phyloP scores from a whole-genome alignment of 2,888 invertebrate genomes.

The Drosophila mimica region DNA sequence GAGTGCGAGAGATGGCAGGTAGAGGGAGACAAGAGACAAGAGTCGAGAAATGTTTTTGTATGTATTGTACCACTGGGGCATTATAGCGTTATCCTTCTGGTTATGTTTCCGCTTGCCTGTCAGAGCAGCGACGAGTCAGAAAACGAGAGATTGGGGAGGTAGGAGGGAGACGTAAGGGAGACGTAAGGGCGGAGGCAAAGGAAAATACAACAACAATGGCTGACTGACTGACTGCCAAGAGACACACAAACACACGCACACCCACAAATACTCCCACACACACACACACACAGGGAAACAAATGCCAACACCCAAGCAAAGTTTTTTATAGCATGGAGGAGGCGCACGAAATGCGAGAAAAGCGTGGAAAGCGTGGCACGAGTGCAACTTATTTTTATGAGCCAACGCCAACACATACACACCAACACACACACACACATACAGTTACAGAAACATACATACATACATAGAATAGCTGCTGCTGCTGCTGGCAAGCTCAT shows the following conservation, averaged over 20 bases:
- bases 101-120: slow-evolving; percentile 84
- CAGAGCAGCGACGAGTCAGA: slow-evolving; percentile 40
- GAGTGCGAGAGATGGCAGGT: background rate
- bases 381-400: slow-evolving; percentile 82
- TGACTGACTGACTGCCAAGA: slow-evolving; percentile 80
- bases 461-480: slow-evolving; percentile 27
- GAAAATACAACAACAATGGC: slow-evolving; percentile 72
- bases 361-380: slow-evolving; percentile 73
- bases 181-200: background rate
- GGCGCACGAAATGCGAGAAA: slow-evolving; percentile 48
- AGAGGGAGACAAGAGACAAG: slow-evolving; percentile 32
- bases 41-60: slow-evolving; percentile 74
- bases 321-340: slow-evolving; percentile 62
- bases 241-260: slow-evolving; percentile 45
- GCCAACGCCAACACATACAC: slow-evolving; percentile 56
- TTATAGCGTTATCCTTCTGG: slow-evolving; percentile 85
- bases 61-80: slow-evolving; percentile 83
- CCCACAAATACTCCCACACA: slow-evolving; percentile 20
- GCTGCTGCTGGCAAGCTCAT: slow-evolving; percentile 77
- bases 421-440: slow-evolving; percentile 29
- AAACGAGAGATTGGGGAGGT: slow-evolving; percentile 10
- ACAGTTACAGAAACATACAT: slow-evolving; percentile 24
- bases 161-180: slow-evolving; percentile 8
- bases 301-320: slow-evolving; percentile 74
- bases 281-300: slow-evolving; percentile 32